Evolutionary conservation across 2,797 vertebrate species (phyloP).

Genomic region (Karalla daura): DNA sequence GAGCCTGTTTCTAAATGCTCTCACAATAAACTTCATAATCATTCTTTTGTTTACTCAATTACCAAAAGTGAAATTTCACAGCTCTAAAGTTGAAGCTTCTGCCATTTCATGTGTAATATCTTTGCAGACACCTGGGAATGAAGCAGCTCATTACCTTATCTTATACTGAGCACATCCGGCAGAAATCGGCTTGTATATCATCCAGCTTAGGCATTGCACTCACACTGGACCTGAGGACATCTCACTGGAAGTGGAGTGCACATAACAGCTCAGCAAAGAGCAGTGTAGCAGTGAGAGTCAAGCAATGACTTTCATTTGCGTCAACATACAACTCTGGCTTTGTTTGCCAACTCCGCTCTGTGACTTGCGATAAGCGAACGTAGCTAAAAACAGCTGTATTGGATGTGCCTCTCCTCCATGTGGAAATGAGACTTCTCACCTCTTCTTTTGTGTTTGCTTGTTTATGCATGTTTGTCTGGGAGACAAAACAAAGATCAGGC

Average conservation of each 20-base stretch:
- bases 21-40: constrained; percentile 6
- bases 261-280: constrained; percentile 38
- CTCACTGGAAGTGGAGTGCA: constrained; percentile 38
- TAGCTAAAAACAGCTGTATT: constrained; percentile 65
- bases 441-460: constrained; percentile 48
- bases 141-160: constrained; percentile 14
- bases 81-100: background rate
- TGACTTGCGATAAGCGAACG: constrained; percentile 61
- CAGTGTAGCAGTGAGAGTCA: constrained; percentile 24
- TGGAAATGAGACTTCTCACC: constrained; percentile 44
- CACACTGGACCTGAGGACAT: constrained; percentile 38
- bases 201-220: constrained; percentile 31
- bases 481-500: constrained; percentile 48
- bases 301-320: constrained; percentile 67
- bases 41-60: background rate
- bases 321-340: constrained; percentile 49
- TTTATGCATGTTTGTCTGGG: constrained; percentile 42
- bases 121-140: constrained; percentile 15
- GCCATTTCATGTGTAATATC: background rate
- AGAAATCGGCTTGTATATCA: constrained; percentile 32
- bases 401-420: constrained; percentile 48
- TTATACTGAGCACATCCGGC: constrained; percentile 24
- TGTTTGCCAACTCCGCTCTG: constrained; percentile 64
- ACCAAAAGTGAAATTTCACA: background rate
- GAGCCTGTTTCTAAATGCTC: constrained; percentile 7